Percentiles rank a stretch among this genome's conserved stretches.
Conservation (phyloP, 2,113 vertebrate genomes). For the Pangasianodon gigas region DNA sequence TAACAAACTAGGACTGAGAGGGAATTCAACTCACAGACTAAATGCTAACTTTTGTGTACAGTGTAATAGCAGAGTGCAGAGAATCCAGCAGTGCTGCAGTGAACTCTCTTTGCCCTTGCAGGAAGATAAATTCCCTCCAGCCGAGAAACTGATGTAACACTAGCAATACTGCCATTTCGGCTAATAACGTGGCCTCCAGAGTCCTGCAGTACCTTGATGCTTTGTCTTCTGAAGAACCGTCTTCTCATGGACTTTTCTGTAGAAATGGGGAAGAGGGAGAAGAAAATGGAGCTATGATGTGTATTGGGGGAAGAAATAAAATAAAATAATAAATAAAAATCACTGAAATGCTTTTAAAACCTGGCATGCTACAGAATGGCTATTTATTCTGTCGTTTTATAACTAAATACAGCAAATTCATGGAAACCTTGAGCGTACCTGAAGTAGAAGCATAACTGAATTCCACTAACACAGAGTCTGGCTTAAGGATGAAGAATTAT, state of each 20-base stretch:
- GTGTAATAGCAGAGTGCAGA: background rate
- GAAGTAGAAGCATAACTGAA: background rate
- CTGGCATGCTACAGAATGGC: background rate
- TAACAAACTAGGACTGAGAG: background rate
- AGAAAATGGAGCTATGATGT: slow-evolving; percentile 13
- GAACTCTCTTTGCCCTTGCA: slow-evolving; percentile 26
- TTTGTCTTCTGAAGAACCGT: slow-evolving; percentile 1
- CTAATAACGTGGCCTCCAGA: slow-evolving; percentile 5
- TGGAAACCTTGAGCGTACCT: background rate
- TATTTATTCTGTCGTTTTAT: background rate
- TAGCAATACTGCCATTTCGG: slow-evolving; percentile 3
- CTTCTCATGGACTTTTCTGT: background rate
- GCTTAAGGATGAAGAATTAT: background rate
- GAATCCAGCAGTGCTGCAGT: background rate
- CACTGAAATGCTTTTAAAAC: background rate
- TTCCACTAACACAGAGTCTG: background rate
- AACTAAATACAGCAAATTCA: background rate
- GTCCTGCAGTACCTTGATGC: background rate
- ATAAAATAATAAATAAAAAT: background rate
- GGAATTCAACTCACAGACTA: background rate
- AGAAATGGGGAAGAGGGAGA: background rate
- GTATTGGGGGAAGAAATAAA: background rate
- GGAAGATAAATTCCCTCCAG: slow-evolving; percentile 13
- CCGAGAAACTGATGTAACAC: slow-evolving; percentile 16
- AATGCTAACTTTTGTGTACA: background rate